Percentiles rank a stretch among this genome's conserved stretches.
Conservation (phyloP, 1,140 invertebrate genomes). For the Heterodera schachtii region DNA sequence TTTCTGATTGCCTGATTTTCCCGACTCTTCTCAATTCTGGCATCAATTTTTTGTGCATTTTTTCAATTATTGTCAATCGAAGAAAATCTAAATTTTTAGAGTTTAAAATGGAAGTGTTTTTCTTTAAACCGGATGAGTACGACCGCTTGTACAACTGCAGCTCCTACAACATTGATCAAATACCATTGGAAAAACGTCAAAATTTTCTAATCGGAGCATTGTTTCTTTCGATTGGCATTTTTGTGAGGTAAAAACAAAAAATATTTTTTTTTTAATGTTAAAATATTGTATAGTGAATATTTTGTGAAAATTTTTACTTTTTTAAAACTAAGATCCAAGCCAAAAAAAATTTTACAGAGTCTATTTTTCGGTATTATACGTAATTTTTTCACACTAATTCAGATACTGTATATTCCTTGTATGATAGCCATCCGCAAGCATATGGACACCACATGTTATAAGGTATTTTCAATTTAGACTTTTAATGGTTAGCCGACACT, state of each 20-base stretch:
- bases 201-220: neutral
- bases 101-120: conserved; percentile 7
- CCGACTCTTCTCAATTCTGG: too few species aligned
- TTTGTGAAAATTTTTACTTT: neutral
- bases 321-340: neutral
- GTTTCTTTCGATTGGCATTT: conserved; percentile 19
- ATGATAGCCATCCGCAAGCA: conserved; percentile 39
- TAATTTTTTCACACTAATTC: neutral
- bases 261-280: too few species aligned
- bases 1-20: too few species aligned
- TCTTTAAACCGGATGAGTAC: conserved; percentile 28
- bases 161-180: conserved; percentile 31
- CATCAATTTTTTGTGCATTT: too few species aligned
- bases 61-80: neutral
- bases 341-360: neutral
- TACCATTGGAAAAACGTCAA: conserved; percentile 25
- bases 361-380: neutral
- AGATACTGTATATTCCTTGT: conserved; percentile 40
- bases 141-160: conserved; percentile 32
- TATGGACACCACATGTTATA: conserved; percentile 36
- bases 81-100: neutral
- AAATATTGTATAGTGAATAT: neutral
- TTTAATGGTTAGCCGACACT: too few species aligned
- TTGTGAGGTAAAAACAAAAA: neutral
- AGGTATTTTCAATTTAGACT: neutral